Percentiles rank a stretch among this genome's conserved stretches.
phyloP scores from a whole-genome alignment of 2,888 invertebrate species.

The Pelosia muscerda region DNA sequence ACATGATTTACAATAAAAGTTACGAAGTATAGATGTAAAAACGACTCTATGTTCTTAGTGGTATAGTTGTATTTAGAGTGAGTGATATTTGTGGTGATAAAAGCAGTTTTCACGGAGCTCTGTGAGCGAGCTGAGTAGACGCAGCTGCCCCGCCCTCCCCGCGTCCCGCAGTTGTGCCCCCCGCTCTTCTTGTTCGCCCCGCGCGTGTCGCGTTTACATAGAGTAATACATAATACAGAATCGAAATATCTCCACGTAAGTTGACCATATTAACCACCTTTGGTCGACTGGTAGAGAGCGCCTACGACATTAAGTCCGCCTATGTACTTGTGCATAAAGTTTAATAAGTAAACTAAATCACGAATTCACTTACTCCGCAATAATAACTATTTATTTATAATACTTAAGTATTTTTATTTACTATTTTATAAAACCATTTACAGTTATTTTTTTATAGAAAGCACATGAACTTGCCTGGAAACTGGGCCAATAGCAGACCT shows the following conservation, averaged over 20 bases:
- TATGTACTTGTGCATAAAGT: too few relatives aligned
- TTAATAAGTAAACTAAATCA: too few relatives aligned
- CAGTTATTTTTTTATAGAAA: too few relatives aligned
- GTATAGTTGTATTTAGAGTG: conserved; percentile 52
- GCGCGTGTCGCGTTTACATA: conserved; percentile 80
- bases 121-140: conserved; percentile 79
- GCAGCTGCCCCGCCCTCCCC: conserved; percentile 77
- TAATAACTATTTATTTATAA: too few relatives aligned
- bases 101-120: conserved; percentile 78
- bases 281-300: too few relatives aligned
- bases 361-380: too few relatives aligned
- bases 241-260: background rate
- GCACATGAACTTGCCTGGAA: too few relatives aligned
- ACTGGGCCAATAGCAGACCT: too few relatives aligned
- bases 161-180: conserved; percentile 49
- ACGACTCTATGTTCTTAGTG: rapidly evolving
- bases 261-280: too few relatives aligned
- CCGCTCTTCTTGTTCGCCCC: conserved; percentile 64
- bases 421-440: too few relatives aligned
- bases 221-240: conserved; percentile 5
- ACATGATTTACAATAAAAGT: conserved; percentile 37
- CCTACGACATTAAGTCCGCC: too few relatives aligned
- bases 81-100: conserved; percentile 62
- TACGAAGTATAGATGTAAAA: conserved; percentile 21
- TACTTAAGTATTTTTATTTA: too few relatives aligned